Base-by-base conservation (phyloP, 2,888 invertebrate genomes). In the Drosophila anomalipes region DNA sequence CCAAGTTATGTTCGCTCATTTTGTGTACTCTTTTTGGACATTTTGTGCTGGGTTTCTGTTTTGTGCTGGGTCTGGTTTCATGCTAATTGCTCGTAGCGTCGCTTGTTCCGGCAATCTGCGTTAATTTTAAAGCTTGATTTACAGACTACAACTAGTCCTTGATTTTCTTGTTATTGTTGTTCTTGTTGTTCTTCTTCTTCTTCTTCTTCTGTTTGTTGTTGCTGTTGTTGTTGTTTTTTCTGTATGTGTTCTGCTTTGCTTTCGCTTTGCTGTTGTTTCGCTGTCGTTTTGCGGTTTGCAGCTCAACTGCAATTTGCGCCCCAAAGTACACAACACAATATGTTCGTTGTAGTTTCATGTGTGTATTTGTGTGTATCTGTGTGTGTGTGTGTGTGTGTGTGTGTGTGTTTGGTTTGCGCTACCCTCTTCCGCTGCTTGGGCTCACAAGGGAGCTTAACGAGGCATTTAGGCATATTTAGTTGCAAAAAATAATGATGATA, bases 111-210 rank as follows among this genome's bases (percentile, higher is more conserved):
- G 84, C 86, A 86, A 86, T 86, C 86, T 86, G 86, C 90, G 86
- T 86, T 86, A 90, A 90, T 89, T 90, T 86, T 90, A 89, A 86
- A 86, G 89, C 89, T 86, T 88, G 90, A 86, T 90, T 86, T 90
- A 86, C 89, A 81, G 76, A 80, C 86, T 73, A 86, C 77, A 89
- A 72, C 79, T 62, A 69, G 54, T 57, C 39, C 58, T 54, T 62
- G 59, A 49, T 71, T 58, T 69, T 64, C 47, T 68, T 62, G 19
- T 52, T 47, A n/a, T 30, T n/a, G 33, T 52, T 64, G 52, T 61
- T 22, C 22, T 22, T 70, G 16, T 66, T 54, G 5, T 44, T 58
- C 35, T 14, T 68, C 37, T 47, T 53, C 58, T 41, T 10, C 54
- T 51, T 57, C 32, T 63, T 35, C 4, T 4, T 35, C 14, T 37